Percentiles rank a stretch among this genome's conserved stretches.
These are phyloP conservation scores for Drosophila cognata DNA, from an alignment of 2,888 invertebrate species.

Conservation along the genomic window DNA sequence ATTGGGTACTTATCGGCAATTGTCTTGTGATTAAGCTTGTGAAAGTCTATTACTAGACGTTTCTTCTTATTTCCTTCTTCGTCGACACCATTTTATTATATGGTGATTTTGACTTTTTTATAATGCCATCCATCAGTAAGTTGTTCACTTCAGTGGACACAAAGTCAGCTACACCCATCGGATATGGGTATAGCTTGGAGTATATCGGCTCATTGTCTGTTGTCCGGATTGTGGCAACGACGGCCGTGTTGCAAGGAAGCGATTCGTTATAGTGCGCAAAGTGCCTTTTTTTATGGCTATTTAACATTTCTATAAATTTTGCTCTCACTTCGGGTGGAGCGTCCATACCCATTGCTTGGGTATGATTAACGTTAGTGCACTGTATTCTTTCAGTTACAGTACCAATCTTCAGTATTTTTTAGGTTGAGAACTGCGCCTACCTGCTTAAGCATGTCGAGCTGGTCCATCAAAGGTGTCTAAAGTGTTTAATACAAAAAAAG, in stretches of 20 bases:
- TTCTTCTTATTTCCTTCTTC: not conserved
- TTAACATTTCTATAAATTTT: not conserved
- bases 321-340: not conserved
- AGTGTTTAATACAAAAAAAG: too few species aligned
- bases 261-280: not conserved
- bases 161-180: conserved; percentile 1
- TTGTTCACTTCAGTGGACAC: not conserved
- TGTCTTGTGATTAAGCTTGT: not conserved
- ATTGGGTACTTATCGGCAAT: conserved; percentile 4
- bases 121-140: not conserved
- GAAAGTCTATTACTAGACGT: not conserved
- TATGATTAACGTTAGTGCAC: not conserved
- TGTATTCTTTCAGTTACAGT: too few species aligned
- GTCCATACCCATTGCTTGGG: not conserved
- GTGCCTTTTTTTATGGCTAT: not conserved
- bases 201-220: not conserved
- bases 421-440: too few species aligned
- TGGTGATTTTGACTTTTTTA: not conserved
- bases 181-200: conserved; percentile 1
- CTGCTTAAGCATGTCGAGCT: too few species aligned
- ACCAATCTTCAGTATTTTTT: too few species aligned
- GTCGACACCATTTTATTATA: conserved; percentile 3
- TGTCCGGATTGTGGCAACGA: not conserved
- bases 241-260: not conserved
- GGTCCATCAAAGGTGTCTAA: too few species aligned